phyloP scores from a whole-genome alignment of 35 echinoderm and acorn worm genomes.

The Chiridota heheva region DNA sequence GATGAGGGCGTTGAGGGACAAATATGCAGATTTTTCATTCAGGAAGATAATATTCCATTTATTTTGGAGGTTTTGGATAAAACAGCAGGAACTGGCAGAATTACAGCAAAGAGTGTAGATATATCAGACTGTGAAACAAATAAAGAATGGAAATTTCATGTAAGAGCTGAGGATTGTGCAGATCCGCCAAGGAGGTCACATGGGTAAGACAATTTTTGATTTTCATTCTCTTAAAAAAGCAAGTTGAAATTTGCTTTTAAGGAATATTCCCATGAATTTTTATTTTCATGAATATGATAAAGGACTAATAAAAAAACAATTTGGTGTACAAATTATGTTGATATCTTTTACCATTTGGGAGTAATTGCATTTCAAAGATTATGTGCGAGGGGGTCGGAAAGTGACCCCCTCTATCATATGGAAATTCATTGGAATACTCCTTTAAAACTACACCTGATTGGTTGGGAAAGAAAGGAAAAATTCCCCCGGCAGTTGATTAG shows the following conservation, averaged over 20 bases:
- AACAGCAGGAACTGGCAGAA: conserved; percentile 38
- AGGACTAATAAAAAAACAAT: not conserved
- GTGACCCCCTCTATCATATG: too few species aligned
- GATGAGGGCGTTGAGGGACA: conserved; percentile 43
- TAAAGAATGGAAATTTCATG: conserved; percentile 78
- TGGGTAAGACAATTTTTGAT: conserved; percentile 52
- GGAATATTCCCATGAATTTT: not conserved
- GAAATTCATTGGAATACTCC: too few species aligned
- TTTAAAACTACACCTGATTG: too few species aligned
- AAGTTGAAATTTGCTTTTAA: not conserved
- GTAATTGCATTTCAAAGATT: not conserved
- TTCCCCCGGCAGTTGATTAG: too few species aligned
- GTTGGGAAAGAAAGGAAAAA: too few species aligned
- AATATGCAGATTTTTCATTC: conserved; percentile 51
- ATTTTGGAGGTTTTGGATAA: conserved; percentile 37
- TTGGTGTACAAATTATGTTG: not conserved
- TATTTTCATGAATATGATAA: not conserved
- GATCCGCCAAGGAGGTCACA: conserved; percentile 61
- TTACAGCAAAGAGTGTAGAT: conserved; percentile 35
- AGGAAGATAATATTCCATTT: conserved; percentile 74
- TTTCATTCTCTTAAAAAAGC: not conserved
- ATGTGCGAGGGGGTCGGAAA: too few species aligned
- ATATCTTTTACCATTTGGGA: not conserved
- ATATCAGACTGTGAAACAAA: conserved; percentile 68
- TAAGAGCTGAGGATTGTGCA: conserved; percentile 82